phyloP scores from a whole-genome alignment of 2,888 invertebrate species.

The Villa cingulata region DNA sequence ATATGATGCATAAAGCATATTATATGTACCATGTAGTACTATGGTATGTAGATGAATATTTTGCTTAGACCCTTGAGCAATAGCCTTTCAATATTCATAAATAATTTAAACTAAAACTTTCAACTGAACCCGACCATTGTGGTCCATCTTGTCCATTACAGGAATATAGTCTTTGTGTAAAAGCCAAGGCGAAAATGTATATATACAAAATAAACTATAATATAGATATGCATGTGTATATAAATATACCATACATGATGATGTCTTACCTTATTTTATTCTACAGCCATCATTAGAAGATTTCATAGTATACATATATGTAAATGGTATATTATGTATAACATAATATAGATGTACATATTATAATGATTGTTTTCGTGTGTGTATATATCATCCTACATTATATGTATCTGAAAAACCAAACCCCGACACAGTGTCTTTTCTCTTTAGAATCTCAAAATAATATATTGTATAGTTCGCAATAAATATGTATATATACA shows the following conservation, averaged over 20 bases:
- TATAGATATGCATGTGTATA: no score
- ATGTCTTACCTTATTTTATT: conserved; percentile 11
- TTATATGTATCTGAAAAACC: conserved; percentile 4
- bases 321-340: no score
- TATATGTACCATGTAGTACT: no score
- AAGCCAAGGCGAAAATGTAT: background rate
- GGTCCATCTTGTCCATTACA: conserved; percentile 8
- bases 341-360: no score
- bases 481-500: conserved; percentile 12
- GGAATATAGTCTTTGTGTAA: background rate
- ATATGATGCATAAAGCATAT: no score
- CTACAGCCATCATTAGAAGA: conserved; percentile 13
- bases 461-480: conserved; percentile 9
- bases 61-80: conserved; percentile 10
- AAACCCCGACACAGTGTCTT: conserved; percentile 3
- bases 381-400: background rate
- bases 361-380: no score
- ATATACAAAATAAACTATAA: background rate
- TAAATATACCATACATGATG: no score
- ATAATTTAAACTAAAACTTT: conserved; percentile 14
- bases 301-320: conserved; percentile 1
- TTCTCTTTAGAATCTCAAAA: conserved; percentile 5
- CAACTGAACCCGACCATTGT: conserved; percentile 9
- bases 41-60: no score
- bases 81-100: conserved; percentile 16